Evolutionary conservation across 1,140 invertebrate genomes (phyloP), one percentile per base, ranked within the genome.

Genomic region (Bacillus rossius): DNA sequence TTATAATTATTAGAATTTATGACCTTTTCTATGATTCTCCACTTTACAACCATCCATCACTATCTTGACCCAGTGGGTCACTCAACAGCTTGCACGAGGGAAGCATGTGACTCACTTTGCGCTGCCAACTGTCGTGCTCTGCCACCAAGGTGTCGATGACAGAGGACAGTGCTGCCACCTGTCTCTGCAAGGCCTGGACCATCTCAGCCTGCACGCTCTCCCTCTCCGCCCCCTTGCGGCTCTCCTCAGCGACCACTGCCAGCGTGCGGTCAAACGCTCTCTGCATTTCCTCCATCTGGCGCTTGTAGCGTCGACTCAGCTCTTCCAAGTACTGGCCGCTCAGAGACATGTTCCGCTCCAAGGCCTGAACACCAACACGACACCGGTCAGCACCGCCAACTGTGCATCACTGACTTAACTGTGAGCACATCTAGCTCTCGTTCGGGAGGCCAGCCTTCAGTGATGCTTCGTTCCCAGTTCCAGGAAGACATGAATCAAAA

Each of bases 311-410:
- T 37, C 89, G 84, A 72, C 92, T 96, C 45, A 99, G 73, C 71
- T 98, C 94, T 73, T 98, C 94, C 47, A 99, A 77, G 74, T 98
- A 98, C 67, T 96, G 92, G 58, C 90, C 90, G 59, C 92, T 96
- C 2, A 99, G 77, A 2, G 94, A 96, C 84, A 99, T 94, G 74
- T 99, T 99, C 50, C 91, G 80, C 75, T 99, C 96, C 57, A 99
- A 77, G 56, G 88, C 85, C 84, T 91, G 74, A 65, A 81, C 81
- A 63, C 65, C 51, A 62, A 34, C n/a, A n/a, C n/a, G n/a, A n/a
- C n/a, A n/a, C n/a, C n/a, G n/a, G n/a, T n/a, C n/a, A n/a, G n/a
- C n/a, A n/a, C n/a, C n/a, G n/a, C n/a, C n/a, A n/a, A n/a, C n/a
- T n/a, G n/a, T n/a, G n/a, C n/a, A n/a, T n/a, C n/a, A n/a, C n/a